These are phyloP conservation scores for Hipposideros larvatus DNA, from an alignment of 2,797 vertebrate species.

Conservation along the genomic window DNA sequence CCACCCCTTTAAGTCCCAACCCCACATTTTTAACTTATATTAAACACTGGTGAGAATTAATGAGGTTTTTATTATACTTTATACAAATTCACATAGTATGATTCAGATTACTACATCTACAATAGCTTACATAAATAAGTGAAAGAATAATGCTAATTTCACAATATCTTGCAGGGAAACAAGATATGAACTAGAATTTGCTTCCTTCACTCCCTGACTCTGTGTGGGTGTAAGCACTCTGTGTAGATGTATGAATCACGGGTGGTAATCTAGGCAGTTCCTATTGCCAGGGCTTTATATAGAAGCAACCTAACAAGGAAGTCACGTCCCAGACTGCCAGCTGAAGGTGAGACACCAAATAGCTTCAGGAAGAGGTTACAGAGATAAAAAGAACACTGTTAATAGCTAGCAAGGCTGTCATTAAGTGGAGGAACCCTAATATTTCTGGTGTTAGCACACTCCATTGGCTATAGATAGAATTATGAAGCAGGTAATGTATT, in stretches of 20 bases:
- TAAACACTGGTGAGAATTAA: slow-evolving; percentile 46
- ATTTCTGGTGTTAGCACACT: slow-evolving; percentile 17
- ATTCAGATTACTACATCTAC: not conserved
- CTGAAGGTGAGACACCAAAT: slow-evolving; percentile 74
- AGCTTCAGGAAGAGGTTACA: slow-evolving; percentile 18
- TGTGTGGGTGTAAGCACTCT: slow-evolving; percentile 58
- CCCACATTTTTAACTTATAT: slow-evolving; percentile 8
- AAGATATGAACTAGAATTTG: slow-evolving; percentile 47
- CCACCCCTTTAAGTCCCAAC: not conserved
- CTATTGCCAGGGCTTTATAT: slow-evolving; percentile 75
- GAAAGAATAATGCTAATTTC: slow-evolving; percentile 13
- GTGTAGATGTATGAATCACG: slow-evolving; percentile 65
- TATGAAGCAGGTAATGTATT: slow-evolving; percentile 8
- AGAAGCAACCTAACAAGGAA: slow-evolving; percentile 77
- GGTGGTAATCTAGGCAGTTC: slow-evolving; percentile 67
- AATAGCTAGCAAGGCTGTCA: slow-evolving; percentile 50
- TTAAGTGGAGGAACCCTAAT: not conserved
- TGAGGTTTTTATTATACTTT: slow-evolving; percentile 40
- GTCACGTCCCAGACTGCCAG: slow-evolving; percentile 64
- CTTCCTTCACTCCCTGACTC: slow-evolving; percentile 62
- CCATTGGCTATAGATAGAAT: not conserved
- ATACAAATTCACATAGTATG: not conserved
- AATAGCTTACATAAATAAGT: slow-evolving; percentile 39
- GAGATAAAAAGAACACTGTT: slow-evolving; percentile 51
- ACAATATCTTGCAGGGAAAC: slow-evolving; percentile 22